phyloP scores from a whole-genome alignment of 2,888 invertebrate species.

The Drosophila paucipuncta region DNA sequence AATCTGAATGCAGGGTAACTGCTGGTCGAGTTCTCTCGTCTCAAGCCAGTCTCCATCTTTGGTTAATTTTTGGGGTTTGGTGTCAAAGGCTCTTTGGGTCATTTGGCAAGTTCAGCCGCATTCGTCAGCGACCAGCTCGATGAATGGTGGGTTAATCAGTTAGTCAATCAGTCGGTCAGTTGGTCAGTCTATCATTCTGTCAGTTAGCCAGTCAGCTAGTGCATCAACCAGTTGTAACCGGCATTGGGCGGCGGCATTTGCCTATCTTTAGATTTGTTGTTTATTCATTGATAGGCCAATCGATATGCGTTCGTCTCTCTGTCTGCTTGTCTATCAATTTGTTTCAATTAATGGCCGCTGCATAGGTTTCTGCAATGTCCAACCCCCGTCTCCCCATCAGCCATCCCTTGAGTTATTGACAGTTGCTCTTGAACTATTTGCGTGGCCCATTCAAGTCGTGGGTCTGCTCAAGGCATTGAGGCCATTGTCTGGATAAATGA shows the following conservation, averaged over 20 bases:
- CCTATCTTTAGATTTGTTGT: constrained; percentile 52
- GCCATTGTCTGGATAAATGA: constrained; percentile 16
- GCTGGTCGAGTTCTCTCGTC: background rate
- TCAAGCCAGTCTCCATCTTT: background rate
- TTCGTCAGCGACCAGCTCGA: constrained; percentile 49
- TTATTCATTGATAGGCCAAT: constrained; percentile 67
- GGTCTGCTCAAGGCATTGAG: constrained; percentile 25
- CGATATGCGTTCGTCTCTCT: constrained; percentile 60
- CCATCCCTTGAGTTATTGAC: constrained; percentile 54
- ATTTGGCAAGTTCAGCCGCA: constrained; percentile 45
- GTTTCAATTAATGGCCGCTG: constrained; percentile 75
- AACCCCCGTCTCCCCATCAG: background rate
- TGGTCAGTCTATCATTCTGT: background rate
- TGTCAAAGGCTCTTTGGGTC: constrained; percentile 25
- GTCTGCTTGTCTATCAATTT: constrained; percentile 64
- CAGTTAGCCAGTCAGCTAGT: background rate
- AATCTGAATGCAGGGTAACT: background rate
- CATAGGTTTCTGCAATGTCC: constrained; percentile 56
- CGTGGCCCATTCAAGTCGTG: constrained; percentile 35
- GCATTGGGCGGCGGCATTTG: constrained; percentile 48
- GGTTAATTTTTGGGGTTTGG: background rate
- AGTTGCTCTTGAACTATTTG: constrained; percentile 69
- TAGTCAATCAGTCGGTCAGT: constrained; percentile 21
- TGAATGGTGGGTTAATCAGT: constrained; percentile 38
- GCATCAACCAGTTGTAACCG: constrained; percentile 68